Base-by-base conservation (phyloP, 2,888 invertebrate species). In the Pogonocherus hispidulus region DNA sequence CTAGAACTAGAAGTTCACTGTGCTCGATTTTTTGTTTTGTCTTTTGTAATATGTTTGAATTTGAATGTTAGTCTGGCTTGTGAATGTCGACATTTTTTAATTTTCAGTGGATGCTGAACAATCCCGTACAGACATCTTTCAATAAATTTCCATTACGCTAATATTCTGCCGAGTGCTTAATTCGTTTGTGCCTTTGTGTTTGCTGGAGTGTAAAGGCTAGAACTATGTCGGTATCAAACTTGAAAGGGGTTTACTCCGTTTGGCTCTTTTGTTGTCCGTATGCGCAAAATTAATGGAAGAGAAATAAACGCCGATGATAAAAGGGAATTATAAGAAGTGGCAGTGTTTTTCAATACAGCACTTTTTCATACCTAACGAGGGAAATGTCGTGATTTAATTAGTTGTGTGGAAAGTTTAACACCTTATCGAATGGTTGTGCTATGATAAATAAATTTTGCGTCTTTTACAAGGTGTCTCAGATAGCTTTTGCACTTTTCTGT, bases 271-370 rank as follows among this genome's bases (percentile, higher is more conserved):
- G 52, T 52, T n/a, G 41, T 23, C 18, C 16, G 16, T 19, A 49
- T 14, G 23, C 23, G 52, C 32, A 52, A 32, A 52, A 52, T 52
- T 52, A 52, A 52, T 52, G 52, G 32, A 16, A 32, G 32, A 52
- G 11, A 52, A 52, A 18, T 52, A 32, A 27, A 11, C 32, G 52
- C 5, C 3, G 32, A 32, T 32, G 16, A 52, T 23, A 51, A 52
- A 20, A 49, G n/a, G 11, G 49, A 14, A 49, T 14, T 49, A 49
- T 52, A 4, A 32, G 11, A 20, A 6, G 18, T 41, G 27, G 27
- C 27, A 8, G 27, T 52, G 52, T 52, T 52, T 52, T 52, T 52
- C 52, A 8, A 52, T 52, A 32, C 14, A 3, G 27, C 22, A 23
- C 22, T 22, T 23, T 14, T 20, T 49, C 23, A 49, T 14, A 6